These are phyloP conservation scores for Ceratina japonica DNA, from an alignment of 1,140 invertebrate genomes.

Conservation along the genomic window DNA sequence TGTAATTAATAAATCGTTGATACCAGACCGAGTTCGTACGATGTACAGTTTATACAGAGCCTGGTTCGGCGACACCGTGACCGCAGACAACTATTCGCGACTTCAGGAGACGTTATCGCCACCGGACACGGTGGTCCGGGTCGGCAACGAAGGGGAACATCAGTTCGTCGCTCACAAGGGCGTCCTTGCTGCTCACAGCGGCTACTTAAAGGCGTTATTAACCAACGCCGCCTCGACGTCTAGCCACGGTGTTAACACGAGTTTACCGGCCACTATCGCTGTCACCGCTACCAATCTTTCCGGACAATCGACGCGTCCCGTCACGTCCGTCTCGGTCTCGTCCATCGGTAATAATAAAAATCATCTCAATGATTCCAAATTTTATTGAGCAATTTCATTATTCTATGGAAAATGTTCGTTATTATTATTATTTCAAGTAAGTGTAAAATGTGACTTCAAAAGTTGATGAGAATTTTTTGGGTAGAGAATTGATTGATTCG, in stretches of 20 bases:
- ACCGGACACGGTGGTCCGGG: slow-evolving; percentile 83
- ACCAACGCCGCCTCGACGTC: slow-evolving; percentile 42
- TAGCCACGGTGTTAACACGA: slow-evolving; percentile 8
- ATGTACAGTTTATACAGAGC: slow-evolving; percentile 83
- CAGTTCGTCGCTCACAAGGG: slow-evolving; percentile 85
- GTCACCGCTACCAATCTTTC: slow-evolving; percentile 28
- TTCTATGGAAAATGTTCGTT: too few species aligned
- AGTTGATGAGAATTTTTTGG: too few species aligned
- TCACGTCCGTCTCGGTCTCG: slow-evolving; percentile 73
- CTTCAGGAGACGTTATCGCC: slow-evolving; percentile 75
- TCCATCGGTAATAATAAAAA: slow-evolving; percentile 72
- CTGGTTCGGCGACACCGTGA: slow-evolving; percentile 79
- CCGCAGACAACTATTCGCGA: slow-evolving; percentile 68
- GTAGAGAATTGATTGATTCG: too few species aligned
- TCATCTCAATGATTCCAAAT: slow-evolving; percentile 20
- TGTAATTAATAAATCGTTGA: not conserved
- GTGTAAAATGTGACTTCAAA: too few species aligned
- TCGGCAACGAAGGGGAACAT: slow-evolving; percentile 82
- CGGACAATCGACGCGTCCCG: slow-evolving; percentile 48
- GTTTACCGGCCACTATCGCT: slow-evolving; percentile 27
- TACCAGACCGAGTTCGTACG: not conserved
- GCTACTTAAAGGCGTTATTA: slow-evolving; percentile 79
- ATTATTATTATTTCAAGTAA: too few species aligned
- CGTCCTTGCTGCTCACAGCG: slow-evolving; percentile 86
- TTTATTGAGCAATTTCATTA: too few species aligned